A percentile compares a stretch with the other conserved stretches of the same genome.
Evolutionary conservation across 1,140 invertebrate genomes (phyloP).

Genomic region (Mizuhopecten yessoensis): DNA sequence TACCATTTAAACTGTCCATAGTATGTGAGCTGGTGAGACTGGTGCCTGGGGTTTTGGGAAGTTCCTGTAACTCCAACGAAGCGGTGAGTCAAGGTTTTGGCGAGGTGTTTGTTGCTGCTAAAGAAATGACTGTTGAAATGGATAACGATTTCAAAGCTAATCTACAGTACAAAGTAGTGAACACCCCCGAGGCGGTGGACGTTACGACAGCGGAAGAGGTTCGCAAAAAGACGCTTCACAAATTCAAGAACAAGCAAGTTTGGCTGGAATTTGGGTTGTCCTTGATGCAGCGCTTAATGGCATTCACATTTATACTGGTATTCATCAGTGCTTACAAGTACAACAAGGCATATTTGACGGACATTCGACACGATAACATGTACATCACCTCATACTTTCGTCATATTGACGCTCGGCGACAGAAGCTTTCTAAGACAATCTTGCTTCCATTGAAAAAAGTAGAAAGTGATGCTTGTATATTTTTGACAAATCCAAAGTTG

Average conservation of each 20-base stretch:
- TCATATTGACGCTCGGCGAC: conserved; percentile 79
- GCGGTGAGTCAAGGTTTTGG: conserved; percentile 77
- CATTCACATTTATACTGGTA: conserved; percentile 79
- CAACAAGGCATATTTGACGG: conserved; percentile 76
- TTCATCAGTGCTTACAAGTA: conserved; percentile 78
- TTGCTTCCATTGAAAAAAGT: conserved; percentile 78
- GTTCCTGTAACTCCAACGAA: conserved; percentile 72
- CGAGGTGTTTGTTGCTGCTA: conserved; percentile 71
- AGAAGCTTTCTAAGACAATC: conserved; percentile 65
- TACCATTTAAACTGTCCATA: conserved; percentile 78
- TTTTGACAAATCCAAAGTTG: conserved; percentile 65
- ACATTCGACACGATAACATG: conserved; percentile 80
- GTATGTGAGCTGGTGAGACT: conserved; percentile 74
- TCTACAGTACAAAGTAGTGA: conserved; percentile 77
- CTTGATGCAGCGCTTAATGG: conserved; percentile 71
- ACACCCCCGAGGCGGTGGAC: conserved; percentile 66
- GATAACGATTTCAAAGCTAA: conserved; percentile 75
- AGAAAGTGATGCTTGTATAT: conserved; percentile 67
- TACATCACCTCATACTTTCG: conserved; percentile 82
- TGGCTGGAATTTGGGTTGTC: conserved; percentile 70
- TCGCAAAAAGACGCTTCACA: conserved; percentile 72
- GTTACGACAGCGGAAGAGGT: conserved; percentile 75
- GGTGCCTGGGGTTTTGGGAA: conserved; percentile 70
- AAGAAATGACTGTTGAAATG: conserved; percentile 69
- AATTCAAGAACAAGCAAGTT: conserved; percentile 71